Evolutionary conservation across 2,888 invertebrate species (phyloP), one percentile per base, ranked within the genome.

Genomic region (Sclerodermus sp.): DNA sequence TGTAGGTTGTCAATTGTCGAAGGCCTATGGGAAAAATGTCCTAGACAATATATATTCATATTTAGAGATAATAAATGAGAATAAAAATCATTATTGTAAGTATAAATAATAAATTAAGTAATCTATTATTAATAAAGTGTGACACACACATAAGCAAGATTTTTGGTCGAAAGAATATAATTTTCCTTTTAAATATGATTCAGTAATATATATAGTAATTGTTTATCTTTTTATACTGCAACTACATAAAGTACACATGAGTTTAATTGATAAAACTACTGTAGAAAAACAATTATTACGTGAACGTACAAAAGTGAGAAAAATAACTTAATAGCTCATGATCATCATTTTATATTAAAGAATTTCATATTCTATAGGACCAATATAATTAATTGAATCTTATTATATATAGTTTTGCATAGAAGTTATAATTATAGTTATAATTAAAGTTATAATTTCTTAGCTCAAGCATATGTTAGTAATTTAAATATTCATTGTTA

Each of bases 1-100:
- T n/a, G 34, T 34, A 34, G n/a, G 10, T 34, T 34, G 10, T 34
- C 10, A 34, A 65, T 70, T 68, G 65, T 68, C 62, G 51, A 60
- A 66, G 71, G 69, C 68, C 67, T 67, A 68, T 56, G 60, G n/a
- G n/a, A 44, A 50, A 58, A 62, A 42, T 49, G 53, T 60, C 51
- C 55, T 62, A 61, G 69, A 68, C 67, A 68, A 62, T 67, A 64
- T 61, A 59, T 49, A 23, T 23, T 51, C 50, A 42, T 57, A 55
- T 52, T 53, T 51, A 53, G 50, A 51, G 46, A 48, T 30, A 48
- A 55, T 53, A 49, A 47, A 50, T 40, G 30, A 17, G 45, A 55
- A 32, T 30, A 44, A 37, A 45, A 42, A 46, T 34, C 31, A 55
- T 48, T 49, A 45, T 55, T 51, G 49, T 58, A 56, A 51, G 45